Percentiles rank a stretch among this genome's conserved stretches.
phyloP scores from a whole-genome alignment of 1,140 invertebrate species.

The Campoletis sonorensis region DNA sequence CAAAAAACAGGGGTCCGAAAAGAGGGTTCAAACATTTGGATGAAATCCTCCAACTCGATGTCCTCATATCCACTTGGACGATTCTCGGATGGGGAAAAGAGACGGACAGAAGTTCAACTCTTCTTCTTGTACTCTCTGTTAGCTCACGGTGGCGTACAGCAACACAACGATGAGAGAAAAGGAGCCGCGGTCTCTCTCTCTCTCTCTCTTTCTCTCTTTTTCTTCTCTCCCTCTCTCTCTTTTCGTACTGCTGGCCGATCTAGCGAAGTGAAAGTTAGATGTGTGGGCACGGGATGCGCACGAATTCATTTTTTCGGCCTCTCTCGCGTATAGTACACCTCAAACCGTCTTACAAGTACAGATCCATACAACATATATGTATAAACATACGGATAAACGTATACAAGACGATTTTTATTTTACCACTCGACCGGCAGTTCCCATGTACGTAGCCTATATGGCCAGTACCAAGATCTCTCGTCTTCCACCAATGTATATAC shows the following conservation, averaged over 20 bases:
- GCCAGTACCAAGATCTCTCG: conserved; percentile 64
- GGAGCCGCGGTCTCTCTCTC: not conserved
- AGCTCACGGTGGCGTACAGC: not conserved
- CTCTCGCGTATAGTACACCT: conserved; percentile 67
- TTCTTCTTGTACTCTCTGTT: not conserved
- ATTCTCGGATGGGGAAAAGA: not conserved
- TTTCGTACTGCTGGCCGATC: conserved; percentile 64
- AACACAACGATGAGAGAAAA: not conserved
- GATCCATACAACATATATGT: not conserved
- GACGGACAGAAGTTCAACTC: conserved; percentile 3
- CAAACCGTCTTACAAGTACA: conserved; percentile 25
- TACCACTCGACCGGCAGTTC: conserved; percentile 64
- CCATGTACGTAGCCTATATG: conserved; percentile 75
- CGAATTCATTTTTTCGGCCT: conserved; percentile 78
- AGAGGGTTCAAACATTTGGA: not conserved
- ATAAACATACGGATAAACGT: not conserved
- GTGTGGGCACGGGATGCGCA: conserved; percentile 78
- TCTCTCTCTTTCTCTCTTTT: conserved; percentile 6
- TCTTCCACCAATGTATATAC: conserved; percentile 40
- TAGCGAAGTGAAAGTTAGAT: conserved; percentile 77
- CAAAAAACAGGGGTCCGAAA: not conserved
- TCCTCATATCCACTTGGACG: not conserved
- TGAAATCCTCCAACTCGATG: not conserved
- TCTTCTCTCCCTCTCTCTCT: not conserved
- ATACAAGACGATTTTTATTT: conserved; percentile 41